Evolutionary conservation across 1,140 invertebrate species (phyloP), one percentile per base, ranked within the genome.

Genomic region (Micrasema longulum): DNA sequence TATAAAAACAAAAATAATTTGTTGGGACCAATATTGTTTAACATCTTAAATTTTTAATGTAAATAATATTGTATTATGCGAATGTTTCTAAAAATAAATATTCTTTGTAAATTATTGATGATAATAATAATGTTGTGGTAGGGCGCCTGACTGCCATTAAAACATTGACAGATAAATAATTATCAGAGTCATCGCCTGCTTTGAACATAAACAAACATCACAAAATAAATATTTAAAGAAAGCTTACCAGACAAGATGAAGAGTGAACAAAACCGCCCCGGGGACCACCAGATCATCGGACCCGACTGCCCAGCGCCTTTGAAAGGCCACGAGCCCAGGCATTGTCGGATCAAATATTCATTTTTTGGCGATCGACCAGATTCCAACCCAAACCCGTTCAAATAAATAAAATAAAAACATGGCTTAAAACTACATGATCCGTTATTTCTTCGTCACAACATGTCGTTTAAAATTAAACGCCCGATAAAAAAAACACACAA

Each of bases 231-330:
- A n/a, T n/a, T n/a, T n/a, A n/a, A n/a, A n/a, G n/a, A n/a, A n/a
- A n/a, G n/a, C 88, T 89, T 81, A 95, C 95, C 94, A 95, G 79
- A 92, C 87, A 38, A 91, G 82, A 82, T 96, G 94, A 47, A 95
- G 80, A 47, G 90, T 79, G 77, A 93, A 88, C 3, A 96, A 86
- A 79, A 95, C 90, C 69, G 88, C 87, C 14, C 92, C 93, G 16
- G 95, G 94, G 12, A 96, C 90, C 66, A 95, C 92, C 57, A 96
- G 87, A 86, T 96, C 94, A 84, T 96, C 95, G 69, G 93, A 95
- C 75, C 94, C 94, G 73, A 95, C 92, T 77, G 91, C 91, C 94
- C 95, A 96, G 74, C 95, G 89, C 76, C 94, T 87, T 74, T 90
- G 87, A 84, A 95, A 95, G 48, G 94, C 91, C 60, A 95, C 90